Conservation (phyloP, 1,140 invertebrate species). For the Hypothenemus hampei region DNA sequence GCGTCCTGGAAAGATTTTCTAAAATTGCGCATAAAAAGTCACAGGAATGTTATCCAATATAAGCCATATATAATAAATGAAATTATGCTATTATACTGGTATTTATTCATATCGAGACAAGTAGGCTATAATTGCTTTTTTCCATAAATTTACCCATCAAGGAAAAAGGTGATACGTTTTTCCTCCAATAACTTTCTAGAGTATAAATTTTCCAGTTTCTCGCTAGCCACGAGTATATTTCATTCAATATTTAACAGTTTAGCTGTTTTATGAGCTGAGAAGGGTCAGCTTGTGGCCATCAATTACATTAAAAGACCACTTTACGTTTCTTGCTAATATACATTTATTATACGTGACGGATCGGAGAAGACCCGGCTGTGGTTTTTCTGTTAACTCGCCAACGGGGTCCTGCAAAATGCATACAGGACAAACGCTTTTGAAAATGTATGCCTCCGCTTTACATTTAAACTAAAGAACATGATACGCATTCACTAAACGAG, state of each 20-base stretch:
- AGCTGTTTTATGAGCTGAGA: conserved; percentile 20
- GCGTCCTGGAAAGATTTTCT: not conserved
- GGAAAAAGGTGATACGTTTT: not conserved
- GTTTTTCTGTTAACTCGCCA: conserved; percentile 10
- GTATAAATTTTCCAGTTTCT: conserved; percentile 7
- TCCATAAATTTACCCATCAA: no score
- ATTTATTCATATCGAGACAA: no score
- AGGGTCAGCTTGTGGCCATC: conserved; percentile 20
- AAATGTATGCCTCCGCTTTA: not conserved
- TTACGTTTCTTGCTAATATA: conserved; percentile 22
- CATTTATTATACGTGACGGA: conserved; percentile 18
- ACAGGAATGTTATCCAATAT: conserved; percentile 3
- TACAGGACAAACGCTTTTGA: not conserved
- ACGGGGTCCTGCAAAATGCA: conserved; percentile 1
- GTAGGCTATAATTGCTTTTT: no score
- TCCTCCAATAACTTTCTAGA: not conserved
- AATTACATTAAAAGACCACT: conserved; percentile 22
- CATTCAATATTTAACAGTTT: conserved; percentile 23
- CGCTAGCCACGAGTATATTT: conserved; percentile 8
- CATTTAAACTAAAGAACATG: not conserved
- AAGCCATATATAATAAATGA: no score
- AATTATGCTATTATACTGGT: no score
- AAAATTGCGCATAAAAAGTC: not conserved
- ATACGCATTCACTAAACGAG: no score
- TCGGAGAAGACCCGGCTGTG: not conserved